Conservation (phyloP, 2,797 vertebrate genomes). For the Pteronotus mesoamericanus region DNA sequence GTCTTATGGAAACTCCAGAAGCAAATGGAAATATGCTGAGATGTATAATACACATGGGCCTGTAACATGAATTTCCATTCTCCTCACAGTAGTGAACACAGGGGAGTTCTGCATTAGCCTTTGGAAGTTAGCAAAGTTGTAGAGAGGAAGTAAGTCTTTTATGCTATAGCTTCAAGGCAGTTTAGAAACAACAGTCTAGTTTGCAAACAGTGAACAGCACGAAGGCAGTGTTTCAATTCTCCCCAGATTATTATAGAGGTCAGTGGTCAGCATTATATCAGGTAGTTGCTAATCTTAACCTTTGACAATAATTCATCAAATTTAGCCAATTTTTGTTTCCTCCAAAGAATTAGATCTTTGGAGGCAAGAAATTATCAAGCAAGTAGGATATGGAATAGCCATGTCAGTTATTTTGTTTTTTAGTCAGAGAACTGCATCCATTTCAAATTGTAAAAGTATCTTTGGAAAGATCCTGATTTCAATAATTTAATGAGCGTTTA, state of each 20-base stretch:
- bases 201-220: not conserved
- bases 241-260: not conserved
- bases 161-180: not conserved
- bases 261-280: not conserved
- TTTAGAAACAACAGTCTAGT: not conserved
- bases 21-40: conserved; percentile 85
- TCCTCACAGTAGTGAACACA: conserved; percentile 72
- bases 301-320: not conserved
- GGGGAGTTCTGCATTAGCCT: conserved; percentile 70
- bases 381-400: not conserved
- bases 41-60: conserved; percentile 78
- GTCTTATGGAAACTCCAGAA: conserved; percentile 81
- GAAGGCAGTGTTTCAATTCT: not conserved
- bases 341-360: not conserved
- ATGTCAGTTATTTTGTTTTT: not conserved
- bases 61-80: conserved; percentile 81
- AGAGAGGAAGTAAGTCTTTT: conserved; percentile 56
- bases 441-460: not conserved
- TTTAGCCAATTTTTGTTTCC: not conserved
- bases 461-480: not conserved
- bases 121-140: conserved; percentile 72
- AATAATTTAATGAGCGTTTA: not conserved
- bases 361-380: not conserved
- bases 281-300: not conserved
- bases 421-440: not conserved